Conservation (phyloP, 1,140 invertebrate genomes). For the Heliconius hewitsoni region DNA sequence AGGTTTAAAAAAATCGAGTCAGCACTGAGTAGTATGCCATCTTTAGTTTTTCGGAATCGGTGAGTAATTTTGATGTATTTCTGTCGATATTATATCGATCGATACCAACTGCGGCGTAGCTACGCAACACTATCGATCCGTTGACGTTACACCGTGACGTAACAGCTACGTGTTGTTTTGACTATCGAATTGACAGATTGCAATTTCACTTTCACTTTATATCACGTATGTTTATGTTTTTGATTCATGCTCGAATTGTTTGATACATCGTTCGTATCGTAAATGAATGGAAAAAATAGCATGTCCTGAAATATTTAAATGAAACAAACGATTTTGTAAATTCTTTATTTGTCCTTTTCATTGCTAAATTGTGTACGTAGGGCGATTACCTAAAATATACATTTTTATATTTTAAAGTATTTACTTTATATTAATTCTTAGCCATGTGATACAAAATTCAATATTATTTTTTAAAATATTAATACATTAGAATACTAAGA, state of each 20-base stretch:
- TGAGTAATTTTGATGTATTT: conserved; percentile 53
- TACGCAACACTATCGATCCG: conserved; percentile 48
- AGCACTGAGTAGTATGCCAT: conserved; percentile 69
- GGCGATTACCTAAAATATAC: neutral
- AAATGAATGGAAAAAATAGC: neutral
- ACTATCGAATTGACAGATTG: conserved; percentile 38
- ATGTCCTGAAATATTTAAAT: neutral
- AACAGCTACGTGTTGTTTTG: conserved; percentile 41
- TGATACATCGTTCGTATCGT: neutral
- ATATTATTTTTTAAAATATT: neutral
- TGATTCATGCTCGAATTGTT: conserved; percentile 1
- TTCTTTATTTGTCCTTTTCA: neutral
- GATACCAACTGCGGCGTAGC: conserved; percentile 49
- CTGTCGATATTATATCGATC: conserved; percentile 41
- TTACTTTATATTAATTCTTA: neutral
- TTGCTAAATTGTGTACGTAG: neutral
- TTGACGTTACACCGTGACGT: conserved; percentile 45
- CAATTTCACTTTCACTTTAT: conserved; percentile 34
- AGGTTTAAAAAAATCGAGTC: conserved; percentile 71
- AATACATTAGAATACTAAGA: neutral
- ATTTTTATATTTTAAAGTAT: neutral
- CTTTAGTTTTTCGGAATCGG: conserved; percentile 76
- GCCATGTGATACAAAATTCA: neutral
- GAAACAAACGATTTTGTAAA: neutral
- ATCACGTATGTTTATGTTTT: conserved; percentile 16